These are phyloP conservation scores for Philhelius pedissequus DNA, from an alignment of 2,888 invertebrate genomes.

Conservation along the genomic window DNA sequence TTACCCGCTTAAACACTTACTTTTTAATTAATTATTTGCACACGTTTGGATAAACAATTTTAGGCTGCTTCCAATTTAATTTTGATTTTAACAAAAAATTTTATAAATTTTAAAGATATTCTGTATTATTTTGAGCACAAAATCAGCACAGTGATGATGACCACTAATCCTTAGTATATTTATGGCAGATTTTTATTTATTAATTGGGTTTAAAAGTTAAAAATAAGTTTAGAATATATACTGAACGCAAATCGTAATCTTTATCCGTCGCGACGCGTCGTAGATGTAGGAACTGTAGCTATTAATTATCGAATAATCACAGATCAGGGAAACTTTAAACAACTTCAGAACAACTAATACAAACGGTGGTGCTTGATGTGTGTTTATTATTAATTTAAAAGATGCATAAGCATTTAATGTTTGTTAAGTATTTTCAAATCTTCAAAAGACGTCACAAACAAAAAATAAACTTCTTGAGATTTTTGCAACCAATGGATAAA, in stretches of 20 bases:
- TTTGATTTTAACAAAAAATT: background rate
- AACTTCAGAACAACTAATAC: background rate
- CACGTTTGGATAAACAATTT: background rate
- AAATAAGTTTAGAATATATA: background rate
- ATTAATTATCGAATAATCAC: background rate
- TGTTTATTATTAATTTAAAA: background rate
- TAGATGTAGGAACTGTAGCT: background rate
- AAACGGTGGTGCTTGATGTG: background rate
- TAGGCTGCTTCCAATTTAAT: background rate
- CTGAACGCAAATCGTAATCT: background rate
- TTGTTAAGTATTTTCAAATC: too few species aligned
- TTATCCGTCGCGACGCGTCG: too few species aligned
- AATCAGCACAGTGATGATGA: too few species aligned
- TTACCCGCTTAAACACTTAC: background rate
- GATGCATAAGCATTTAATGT: background rate
- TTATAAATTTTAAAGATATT: background rate
- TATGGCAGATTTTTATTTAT: background rate
- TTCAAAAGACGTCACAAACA: background rate
- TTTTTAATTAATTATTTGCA: background rate
- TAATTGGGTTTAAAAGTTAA: background rate
- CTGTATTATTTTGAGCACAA: background rate
- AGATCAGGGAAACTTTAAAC: background rate
- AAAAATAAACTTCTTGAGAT: background rate
- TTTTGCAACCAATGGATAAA: constrained; percentile 1
- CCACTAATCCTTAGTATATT: background rate